A percentile compares a stretch with the other conserved stretches of the same genome.
Conservation (phyloP, 1,140 invertebrate species). For the Lucilia sericata region DNA sequence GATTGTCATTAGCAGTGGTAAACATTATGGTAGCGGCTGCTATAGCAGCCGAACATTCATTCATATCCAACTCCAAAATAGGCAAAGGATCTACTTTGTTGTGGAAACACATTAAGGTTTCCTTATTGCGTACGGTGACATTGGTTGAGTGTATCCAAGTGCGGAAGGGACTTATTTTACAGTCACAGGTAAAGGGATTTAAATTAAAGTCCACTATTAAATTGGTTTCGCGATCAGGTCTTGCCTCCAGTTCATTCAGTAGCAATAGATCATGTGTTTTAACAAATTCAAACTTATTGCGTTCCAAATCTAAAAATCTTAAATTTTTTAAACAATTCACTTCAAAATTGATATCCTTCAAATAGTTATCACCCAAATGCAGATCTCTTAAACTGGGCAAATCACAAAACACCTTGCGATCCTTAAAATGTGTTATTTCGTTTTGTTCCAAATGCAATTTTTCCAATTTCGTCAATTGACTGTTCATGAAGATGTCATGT, state of each 20-base stretch:
- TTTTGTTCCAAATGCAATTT: constrained; percentile 85
- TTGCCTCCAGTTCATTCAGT: constrained; percentile 72
- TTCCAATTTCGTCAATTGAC: constrained; percentile 75
- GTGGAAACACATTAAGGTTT: constrained; percentile 70
- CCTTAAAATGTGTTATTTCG: constrained; percentile 77
- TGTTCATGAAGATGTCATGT: constrained; percentile 80
- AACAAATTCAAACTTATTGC: constrained; percentile 76
- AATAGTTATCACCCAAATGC: constrained; percentile 77
- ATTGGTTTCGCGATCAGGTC: constrained; percentile 69
- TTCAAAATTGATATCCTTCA: constrained; percentile 76
- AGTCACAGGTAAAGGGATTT: constrained; percentile 79
- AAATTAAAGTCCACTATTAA: constrained; percentile 76
- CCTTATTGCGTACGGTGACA: constrained; percentile 73
- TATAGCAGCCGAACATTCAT: constrained; percentile 62
- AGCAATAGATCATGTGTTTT: constrained; percentile 71
- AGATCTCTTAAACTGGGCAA: constrained; percentile 76
- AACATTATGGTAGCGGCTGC: constrained; percentile 61
- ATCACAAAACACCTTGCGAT: constrained; percentile 78
- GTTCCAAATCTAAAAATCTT: constrained; percentile 77
- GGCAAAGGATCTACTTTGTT: constrained; percentile 61
- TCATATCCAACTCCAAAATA: constrained; percentile 65
- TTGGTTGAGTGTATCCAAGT: constrained; percentile 76
- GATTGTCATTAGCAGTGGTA: constrained; percentile 52
- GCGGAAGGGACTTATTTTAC: constrained; percentile 73
- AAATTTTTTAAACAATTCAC: constrained; percentile 77